Base-by-base conservation (phyloP, 2,113 vertebrate genomes). In the Istiophorus platypterus region DNA sequence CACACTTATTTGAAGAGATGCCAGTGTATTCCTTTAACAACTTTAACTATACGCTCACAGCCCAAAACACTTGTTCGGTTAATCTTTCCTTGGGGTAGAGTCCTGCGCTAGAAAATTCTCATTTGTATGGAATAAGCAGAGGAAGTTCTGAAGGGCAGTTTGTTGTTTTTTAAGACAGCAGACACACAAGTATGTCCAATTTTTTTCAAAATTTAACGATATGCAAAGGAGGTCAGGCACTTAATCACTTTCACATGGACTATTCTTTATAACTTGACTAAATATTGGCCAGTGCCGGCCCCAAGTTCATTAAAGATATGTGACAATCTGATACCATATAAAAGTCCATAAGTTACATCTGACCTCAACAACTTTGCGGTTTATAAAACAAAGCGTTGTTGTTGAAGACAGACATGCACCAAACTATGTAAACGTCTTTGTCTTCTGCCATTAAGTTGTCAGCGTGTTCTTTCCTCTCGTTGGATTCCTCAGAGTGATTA, bases 401-500 rank as follows among this genome's bases (percentile, higher is more conserved):
- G n/a, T 17, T 78, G 52, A 29, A 39, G 27, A 54, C 14, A 82
- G 22, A 26, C 39, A 2, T 24, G 65, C 51, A 61, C 37, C 56
- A 24, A 72, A 54, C 10, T 22, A 31, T 63, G 57, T 54, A 65
- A 85, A 82, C 65, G 0, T 20, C 58, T 62, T 66, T 67, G 67
- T 57, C n/a, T 72, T 52, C 24, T n/a, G 45, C 45, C 68, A 66
- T 83, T 29, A 52, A 58, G 42, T 76, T 79, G 70, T 79, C 84
- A 69, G 71, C 24, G 7, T 58, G 69, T 29, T 52, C 22, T 26
- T 72, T 74, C 52, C 56, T 52, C 22, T 49, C 56, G 65, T n/a
- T 31, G 37, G 7, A 26, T 67, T 78, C 62, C 72, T 86, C 76
- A 31, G 58, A 39, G 67, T 78, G 69, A 70, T 67, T 59, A 45